These are phyloP conservation scores for Ctenoplectra terminalis DNA, from an alignment of 1,140 invertebrate genomes.

Conservation along the genomic window DNA sequence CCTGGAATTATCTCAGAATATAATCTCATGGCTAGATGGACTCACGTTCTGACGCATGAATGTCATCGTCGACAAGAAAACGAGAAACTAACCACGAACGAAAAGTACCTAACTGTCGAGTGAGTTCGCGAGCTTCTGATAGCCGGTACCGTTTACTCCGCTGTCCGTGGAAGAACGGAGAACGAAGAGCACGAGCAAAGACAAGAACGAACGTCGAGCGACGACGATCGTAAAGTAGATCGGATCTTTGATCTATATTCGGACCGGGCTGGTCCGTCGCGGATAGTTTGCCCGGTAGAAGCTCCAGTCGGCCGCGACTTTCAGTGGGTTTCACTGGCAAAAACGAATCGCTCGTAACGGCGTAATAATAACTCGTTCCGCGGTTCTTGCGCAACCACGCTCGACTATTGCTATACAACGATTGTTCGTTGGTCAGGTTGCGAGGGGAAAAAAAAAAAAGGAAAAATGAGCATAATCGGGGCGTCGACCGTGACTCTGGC, in stretches of 20 bases:
- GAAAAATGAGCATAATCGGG: slow-evolving; percentile 9
- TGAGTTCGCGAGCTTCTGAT: slow-evolving; percentile 65
- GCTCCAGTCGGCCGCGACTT: not conserved
- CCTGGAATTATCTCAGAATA: too few relatives aligned
- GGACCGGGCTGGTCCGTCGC: slow-evolving; percentile 21
- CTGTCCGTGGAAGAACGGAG: slow-evolving; percentile 37
- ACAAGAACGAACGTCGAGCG: slow-evolving; percentile 35
- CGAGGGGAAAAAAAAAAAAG: too few relatives aligned
- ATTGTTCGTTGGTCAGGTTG: too few relatives aligned
- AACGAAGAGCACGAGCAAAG: slow-evolving; percentile 33
- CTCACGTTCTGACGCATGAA: slow-evolving; percentile 27
- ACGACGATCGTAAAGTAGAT: slow-evolving; percentile 78
- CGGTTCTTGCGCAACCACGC: slow-evolving; percentile 42
- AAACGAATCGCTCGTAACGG: slow-evolving; percentile 46
- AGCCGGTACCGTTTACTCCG: slow-evolving; percentile 70
- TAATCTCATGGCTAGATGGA: too few relatives aligned
- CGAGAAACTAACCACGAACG: not conserved
- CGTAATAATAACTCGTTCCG: slow-evolving; percentile 45
- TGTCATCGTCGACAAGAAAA: slow-evolving; percentile 16
- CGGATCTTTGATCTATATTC: slow-evolving; percentile 81
- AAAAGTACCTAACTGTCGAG: slow-evolving; percentile 12
- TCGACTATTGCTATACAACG: slow-evolving; percentile 19
- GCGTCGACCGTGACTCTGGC: slow-evolving; percentile 1
- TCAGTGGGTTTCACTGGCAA: not conserved
- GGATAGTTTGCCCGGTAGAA: slow-evolving; percentile 3